phyloP scores from a whole-genome alignment of 2,888 invertebrate genomes.

The Dermolepida albohirtum region DNA sequence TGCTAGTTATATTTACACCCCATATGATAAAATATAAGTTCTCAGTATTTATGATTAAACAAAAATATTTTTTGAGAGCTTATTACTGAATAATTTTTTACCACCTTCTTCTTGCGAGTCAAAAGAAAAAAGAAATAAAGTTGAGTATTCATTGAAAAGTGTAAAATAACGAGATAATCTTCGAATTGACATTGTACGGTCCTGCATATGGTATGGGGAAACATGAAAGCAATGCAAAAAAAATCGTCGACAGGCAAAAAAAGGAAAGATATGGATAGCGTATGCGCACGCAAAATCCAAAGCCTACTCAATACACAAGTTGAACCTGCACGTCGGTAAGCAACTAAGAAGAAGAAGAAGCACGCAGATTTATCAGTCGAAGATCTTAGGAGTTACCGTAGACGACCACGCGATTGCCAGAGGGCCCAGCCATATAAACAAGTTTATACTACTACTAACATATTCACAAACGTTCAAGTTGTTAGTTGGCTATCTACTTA shows the following conservation, averaged over 20 bases:
- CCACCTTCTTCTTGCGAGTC: too few species aligned
- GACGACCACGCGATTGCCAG: slow-evolving; percentile 54
- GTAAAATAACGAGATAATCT: too few species aligned
- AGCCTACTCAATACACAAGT: slow-evolving; percentile 37
- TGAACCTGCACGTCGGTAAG: slow-evolving; percentile 36
- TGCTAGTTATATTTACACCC: too few species aligned
- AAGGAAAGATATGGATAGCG: slow-evolving; percentile 45
- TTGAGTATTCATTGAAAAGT: too few species aligned
- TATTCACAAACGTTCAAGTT: slow-evolving; percentile 61
- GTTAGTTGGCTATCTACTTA: slow-evolving; percentile 59
- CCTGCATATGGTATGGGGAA: slow-evolving; percentile 7
- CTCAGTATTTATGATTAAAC: too few species aligned
- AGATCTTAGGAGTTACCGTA: slow-evolving; percentile 52
- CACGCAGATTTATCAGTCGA: slow-evolving; percentile 52
- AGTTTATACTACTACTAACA: slow-evolving; percentile 58
- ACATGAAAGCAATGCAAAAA: slow-evolving; percentile 35
- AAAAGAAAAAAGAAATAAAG: too few species aligned
- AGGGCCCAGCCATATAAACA: slow-evolving; percentile 55
- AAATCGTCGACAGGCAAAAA: slow-evolving; percentile 45
- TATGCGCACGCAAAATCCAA: slow-evolving; percentile 46
- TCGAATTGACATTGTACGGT: slow-evolving; percentile 32
- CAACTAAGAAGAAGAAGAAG: slow-evolving; percentile 47
- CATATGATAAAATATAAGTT: too few species aligned
- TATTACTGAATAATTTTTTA: too few species aligned
- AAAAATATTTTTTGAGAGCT: too few species aligned